These are phyloP conservation scores for Oncorhynchus keta DNA, from an alignment of 2,113 vertebrate genomes.

Conservation along the genomic window DNA sequence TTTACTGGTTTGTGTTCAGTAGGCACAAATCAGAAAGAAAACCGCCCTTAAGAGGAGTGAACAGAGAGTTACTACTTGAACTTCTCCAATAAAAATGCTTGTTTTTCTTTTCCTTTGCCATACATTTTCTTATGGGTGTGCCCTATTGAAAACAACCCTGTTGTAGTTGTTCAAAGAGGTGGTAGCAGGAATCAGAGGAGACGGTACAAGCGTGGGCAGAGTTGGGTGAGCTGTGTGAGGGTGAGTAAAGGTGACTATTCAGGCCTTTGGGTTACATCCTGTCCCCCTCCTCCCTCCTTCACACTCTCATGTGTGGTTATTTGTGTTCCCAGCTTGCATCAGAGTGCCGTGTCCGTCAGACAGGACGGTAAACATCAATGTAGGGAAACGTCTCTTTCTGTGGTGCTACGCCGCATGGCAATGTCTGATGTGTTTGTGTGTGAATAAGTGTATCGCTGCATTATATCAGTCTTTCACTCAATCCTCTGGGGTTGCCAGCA, in stretches of 20 bases:
- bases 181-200: too few species aligned
- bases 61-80: too few species aligned
- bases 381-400: slow-evolving; percentile 58
- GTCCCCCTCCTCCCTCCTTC: background rate
- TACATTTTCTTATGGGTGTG: too few species aligned
- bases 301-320: slow-evolving; percentile 45
- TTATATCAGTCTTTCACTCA: slow-evolving; percentile 72
- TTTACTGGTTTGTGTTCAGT: background rate
- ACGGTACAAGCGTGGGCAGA: too few species aligned
- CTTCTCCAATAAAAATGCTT: too few species aligned
- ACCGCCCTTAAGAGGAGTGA: too few species aligned
- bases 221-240: too few species aligned
- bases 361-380: slow-evolving; percentile 16
- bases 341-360: slow-evolving; percentile 26
- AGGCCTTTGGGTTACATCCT: slow-evolving; percentile 38
- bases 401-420: slow-evolving; percentile 69
- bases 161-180: too few species aligned
- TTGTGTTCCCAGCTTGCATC: slow-evolving; percentile 32
- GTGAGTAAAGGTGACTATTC: slow-evolving; percentile 32
- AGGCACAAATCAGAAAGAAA: background rate
- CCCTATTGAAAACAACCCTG: too few species aligned
- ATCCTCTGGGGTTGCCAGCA: slow-evolving; percentile 56
- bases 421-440: slow-evolving; percentile 70
- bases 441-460: slow-evolving; percentile 58
- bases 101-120: too few species aligned